Base-by-base conservation (phyloP, 1,140 invertebrate species). In the Protaetia brevitarsis region DNA sequence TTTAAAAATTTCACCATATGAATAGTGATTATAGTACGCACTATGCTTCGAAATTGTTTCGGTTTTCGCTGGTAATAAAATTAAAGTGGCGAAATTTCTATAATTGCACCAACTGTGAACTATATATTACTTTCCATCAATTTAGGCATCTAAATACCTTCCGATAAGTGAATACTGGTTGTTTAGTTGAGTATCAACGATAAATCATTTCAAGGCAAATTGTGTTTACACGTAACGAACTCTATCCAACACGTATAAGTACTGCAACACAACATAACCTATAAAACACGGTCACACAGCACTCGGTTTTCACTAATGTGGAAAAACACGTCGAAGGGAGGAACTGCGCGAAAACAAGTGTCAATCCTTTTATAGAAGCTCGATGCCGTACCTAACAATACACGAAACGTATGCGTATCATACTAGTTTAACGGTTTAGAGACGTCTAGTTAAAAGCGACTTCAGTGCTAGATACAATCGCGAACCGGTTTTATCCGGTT, bases 401-500 rank as follows among this genome's bases (percentile, higher is more conserved):
- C 41, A 45, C 41, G 1, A 45, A 45, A 21, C 41, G 8, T 45
- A 5, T 45, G n/a, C 13, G 13, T 45, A 19, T 45, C 41, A 16
- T 34, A 65, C 45, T 57, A 45, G n/a, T 56, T 29, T 45, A 57
- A 45, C 51, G 63, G 66, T 26, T 68, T 63, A 65, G 71, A 68
- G 66, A 64, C 37, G 67, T 71, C 73, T 72, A 68, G 71, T 71
- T 71, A 61, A 56, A 72, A 69, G 67, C 71, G 68, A 72, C 69
- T 73, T 66, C 61, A 61, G 61, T 64, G 59, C 60, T 63, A 66
- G 66, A 71, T 70, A 66, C 64, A 65, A 41, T 64, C 51, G 67
- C 31, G 23, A 76, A 77, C 77, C 71, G 71, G 76, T 65, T 77
- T 16, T 34, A 78, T 76, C 77, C 68, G 69, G 77, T 77, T 78